Evolutionary conservation across 2,797 vertebrate species (phyloP).

Genomic region (Alectoris magna): DNA sequence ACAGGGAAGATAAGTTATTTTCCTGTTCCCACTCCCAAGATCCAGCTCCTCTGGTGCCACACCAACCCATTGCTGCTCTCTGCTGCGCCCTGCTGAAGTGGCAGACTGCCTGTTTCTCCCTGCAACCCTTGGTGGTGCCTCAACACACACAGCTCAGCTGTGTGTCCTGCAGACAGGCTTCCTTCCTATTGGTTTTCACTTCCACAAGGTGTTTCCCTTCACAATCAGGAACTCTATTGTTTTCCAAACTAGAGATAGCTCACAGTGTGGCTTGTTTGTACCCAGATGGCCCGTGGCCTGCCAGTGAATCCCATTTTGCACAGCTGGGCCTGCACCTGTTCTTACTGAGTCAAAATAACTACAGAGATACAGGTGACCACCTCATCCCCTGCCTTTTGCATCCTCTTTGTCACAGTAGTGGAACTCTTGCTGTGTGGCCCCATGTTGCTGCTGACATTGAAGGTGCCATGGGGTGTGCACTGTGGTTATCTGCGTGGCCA

Average conservation of each 20-base stretch:
- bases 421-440: not conserved
- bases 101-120: not conserved
- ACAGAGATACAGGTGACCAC: not conserved
- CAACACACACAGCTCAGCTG: not conserved
- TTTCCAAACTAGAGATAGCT: not conserved
- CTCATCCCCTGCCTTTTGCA: not conserved
- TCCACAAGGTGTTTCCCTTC: not conserved
- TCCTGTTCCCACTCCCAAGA: not conserved
- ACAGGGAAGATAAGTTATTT: not conserved
- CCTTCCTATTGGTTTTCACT: not conserved
- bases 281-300: not conserved
- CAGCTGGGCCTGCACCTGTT: not conserved
- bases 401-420: not conserved
- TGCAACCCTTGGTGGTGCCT: not conserved
- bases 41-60: not conserved
- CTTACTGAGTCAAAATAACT: not conserved
- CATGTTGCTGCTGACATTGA: not conserved
- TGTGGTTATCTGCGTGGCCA: not conserved
- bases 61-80: not conserved
- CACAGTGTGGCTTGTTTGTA: not conserved
- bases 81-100: not conserved
- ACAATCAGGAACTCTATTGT: not conserved
- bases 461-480: not conserved
- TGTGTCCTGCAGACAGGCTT: not conserved
- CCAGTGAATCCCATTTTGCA: not conserved